Evolutionary conservation across 2,113 vertebrate genomes (phyloP).

Genomic region (Platichthys flesus): DNA sequence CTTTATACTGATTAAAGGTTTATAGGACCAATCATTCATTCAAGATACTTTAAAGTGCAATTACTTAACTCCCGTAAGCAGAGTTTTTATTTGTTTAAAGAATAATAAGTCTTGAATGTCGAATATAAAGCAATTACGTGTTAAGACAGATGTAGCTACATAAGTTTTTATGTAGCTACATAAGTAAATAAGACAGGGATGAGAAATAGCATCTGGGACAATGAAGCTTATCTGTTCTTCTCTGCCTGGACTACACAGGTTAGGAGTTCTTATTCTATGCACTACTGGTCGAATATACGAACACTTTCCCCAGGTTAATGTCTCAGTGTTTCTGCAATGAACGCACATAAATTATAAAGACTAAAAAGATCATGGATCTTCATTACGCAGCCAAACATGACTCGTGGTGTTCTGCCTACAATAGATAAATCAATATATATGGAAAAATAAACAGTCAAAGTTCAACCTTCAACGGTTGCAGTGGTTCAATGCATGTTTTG

Average conservation of each 20-base stretch:
- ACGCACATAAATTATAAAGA: not conserved
- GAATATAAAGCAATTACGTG: not conserved
- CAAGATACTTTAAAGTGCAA: not conserved
- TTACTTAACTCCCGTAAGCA: not conserved
- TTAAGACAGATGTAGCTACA: slow-evolving; percentile 40
- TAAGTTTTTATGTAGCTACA: not conserved
- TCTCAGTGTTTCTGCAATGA: not conserved
- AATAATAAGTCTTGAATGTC: not conserved
- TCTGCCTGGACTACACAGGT: not conserved
- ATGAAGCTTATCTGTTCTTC: not conserved
- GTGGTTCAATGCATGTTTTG: not conserved
- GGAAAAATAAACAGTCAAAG: not conserved
- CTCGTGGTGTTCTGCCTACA: not conserved
- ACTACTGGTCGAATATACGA: not conserved
- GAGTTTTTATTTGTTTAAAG: not conserved
- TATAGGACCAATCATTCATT: not conserved
- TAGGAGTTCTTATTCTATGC: not conserved
- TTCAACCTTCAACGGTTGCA: not conserved
- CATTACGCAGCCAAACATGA: not conserved
- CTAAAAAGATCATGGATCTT: not conserved
- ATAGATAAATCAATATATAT: not conserved
- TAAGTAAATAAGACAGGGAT: slow-evolving; percentile 13
- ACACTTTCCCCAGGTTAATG: not conserved
- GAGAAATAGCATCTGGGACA: slow-evolving; percentile 10
- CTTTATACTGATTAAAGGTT: not conserved